Base-by-base conservation (phyloP, 2,113 vertebrate genomes). In the Sclerurus mexicanus region DNA sequence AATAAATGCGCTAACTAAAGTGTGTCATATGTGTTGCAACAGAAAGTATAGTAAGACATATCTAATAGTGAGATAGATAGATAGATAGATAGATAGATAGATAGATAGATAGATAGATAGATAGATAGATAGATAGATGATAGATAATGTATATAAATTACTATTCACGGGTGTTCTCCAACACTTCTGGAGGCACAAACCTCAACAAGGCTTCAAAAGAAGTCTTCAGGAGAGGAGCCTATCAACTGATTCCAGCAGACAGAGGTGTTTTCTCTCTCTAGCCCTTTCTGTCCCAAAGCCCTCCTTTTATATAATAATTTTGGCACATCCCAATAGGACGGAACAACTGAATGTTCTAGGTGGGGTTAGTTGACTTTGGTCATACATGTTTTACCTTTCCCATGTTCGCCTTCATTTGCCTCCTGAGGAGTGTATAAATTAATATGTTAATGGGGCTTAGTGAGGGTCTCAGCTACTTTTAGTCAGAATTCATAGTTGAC, bases 161-260 rank as follows among this genome's bases (percentile, higher is more conserved):
- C 39, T 52, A n/a, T 81, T 30, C 7, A 7, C 37, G 67, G 12
- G 6, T 82, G 10, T 46, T 39, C 23, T 67, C 28, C 46, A 82
- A 39, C 2, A 39, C 15, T n/a, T 15, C 1, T 24, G 37, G 10
- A 81, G 8, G 12, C 0, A 0, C 15, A 19, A 44, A 33, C 4
- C 18, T 39, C 15, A 28, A 28, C 10, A 17, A 52, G 15, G 2
- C 28, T n/a, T 46, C 33, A 50, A 42, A 9, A 58, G 10, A 81
- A 59, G 12, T 13, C 9, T 8, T 12, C 22, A 8, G 19, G 28
- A 67, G 4, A 59, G 12, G 6, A 42, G 12, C n/a, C 22, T 15
- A 28, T 20, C 0, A 2, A 17, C 7, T 9, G 9, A 64, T 62
- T 64, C 24, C 28, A 52, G 7, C 4, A 67, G 37, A 66, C 25